phyloP scores from a whole-genome alignment of 1,140 invertebrate genomes.

The Eriocheir sinensis region DNA sequence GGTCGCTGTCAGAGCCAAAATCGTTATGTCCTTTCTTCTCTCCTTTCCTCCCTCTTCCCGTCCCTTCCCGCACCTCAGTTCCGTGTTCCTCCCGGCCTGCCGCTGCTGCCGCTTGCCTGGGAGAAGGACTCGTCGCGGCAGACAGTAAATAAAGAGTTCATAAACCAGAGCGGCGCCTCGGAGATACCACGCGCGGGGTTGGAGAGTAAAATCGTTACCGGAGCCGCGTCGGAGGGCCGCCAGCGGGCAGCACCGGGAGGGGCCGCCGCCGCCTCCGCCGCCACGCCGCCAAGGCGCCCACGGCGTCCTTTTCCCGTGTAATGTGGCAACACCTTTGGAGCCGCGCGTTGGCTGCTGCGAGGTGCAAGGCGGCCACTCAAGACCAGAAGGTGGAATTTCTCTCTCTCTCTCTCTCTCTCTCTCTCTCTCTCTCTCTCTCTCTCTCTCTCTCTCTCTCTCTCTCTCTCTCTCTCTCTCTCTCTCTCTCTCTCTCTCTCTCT shows the following conservation, averaged over 20 bases:
- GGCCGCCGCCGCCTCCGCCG: not conserved
- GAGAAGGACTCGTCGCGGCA: not conserved
- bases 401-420: conserved; percentile 19
- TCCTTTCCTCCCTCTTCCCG: not conserved
- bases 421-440: not conserved
- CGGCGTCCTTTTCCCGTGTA: not conserved
- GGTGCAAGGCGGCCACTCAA: not conserved
- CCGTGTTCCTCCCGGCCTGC: conserved; percentile 20
- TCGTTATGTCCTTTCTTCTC: conserved; percentile 48
- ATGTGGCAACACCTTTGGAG: conserved; percentile 28
- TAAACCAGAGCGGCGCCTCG: conserved; percentile 1
- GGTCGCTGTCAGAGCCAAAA: conserved; percentile 52
- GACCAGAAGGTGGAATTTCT: not conserved
- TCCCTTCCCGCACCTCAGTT: not conserved
- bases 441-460: conserved; percentile 19
- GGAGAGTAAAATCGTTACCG: conserved; percentile 65
- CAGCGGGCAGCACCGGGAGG: conserved; percentile 64
- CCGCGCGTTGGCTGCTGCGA: not conserved
- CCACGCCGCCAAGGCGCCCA: not conserved
- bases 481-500: conserved; percentile 3
- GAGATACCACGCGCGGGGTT: conserved; percentile 21
- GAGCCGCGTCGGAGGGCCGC: conserved; percentile 56
- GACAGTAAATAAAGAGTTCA: conserved; percentile 63
- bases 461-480: not conserved
- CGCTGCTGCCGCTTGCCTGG: not conserved